These are phyloP conservation scores for Anoplopoma fimbria DNA, from an alignment of 2,113 vertebrate species.

Conservation along the genomic window DNA sequence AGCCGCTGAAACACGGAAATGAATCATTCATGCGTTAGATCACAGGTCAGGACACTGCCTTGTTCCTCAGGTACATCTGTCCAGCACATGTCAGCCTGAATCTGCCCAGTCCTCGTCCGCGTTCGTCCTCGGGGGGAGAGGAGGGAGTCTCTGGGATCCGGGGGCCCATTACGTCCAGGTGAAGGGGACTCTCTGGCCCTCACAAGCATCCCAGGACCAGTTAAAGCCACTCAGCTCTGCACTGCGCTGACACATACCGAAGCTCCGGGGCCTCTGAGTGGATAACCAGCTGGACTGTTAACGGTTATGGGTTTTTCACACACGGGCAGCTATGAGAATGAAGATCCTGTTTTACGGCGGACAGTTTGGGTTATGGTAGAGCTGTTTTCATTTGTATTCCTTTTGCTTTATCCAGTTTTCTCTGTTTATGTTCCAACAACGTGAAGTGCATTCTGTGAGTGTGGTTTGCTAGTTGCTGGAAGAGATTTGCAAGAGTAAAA, in stretches of 20 bases:
- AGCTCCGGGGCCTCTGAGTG: constrained; percentile 61
- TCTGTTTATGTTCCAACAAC: constrained; percentile 42
- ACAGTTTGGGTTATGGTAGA: constrained; percentile 32
- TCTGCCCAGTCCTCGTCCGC: constrained; percentile 2
- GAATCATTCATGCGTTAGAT: constrained; percentile 50
- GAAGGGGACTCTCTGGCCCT: constrained; percentile 56
- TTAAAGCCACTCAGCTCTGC: constrained; percentile 69
- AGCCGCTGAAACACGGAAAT: constrained; percentile 23
- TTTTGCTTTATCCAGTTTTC: constrained; percentile 45
- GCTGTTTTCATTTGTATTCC: constrained; percentile 38
- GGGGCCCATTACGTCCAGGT: constrained; percentile 67
- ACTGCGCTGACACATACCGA: constrained; percentile 49
- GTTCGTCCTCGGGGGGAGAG: constrained; percentile 21
- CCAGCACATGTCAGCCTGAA: constrained; percentile 60
- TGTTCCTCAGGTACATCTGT: constrained; percentile 60
- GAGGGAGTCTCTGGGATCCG: constrained; percentile 41
- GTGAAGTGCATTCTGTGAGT: constrained; percentile 35
- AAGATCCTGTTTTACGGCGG: constrained; percentile 54
- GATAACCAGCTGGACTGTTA: constrained; percentile 74
- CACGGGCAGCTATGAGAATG: constrained; percentile 45
- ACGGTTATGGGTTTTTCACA: constrained; percentile 67
- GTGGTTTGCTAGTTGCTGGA: constrained; percentile 32
- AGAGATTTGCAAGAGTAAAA: constrained; percentile 39
- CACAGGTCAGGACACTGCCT: constrained; percentile 27
- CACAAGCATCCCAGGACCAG: constrained; percentile 62